Evolutionary conservation across 2,113 vertebrate genomes (phyloP).

Genomic region (Chlorodrepanis virens): DNA sequence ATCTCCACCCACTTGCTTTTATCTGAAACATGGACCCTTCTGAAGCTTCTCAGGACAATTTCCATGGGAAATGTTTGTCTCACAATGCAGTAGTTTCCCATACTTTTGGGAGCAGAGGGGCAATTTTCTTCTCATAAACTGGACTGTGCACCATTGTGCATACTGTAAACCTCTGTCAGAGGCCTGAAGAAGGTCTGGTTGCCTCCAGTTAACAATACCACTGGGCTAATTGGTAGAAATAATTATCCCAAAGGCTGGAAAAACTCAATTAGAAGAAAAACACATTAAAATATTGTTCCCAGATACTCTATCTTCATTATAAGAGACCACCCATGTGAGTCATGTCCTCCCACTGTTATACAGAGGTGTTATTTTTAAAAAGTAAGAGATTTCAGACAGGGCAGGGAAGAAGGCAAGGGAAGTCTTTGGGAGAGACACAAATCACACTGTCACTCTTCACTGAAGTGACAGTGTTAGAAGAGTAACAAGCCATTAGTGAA

Average conservation of each 20-base stretch:
- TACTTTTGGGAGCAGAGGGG: slow-evolving; percentile 37
- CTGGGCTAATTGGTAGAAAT: slow-evolving; percentile 65
- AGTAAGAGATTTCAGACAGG: background rate
- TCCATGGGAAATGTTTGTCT: slow-evolving; percentile 47
- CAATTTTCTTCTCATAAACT: slow-evolving; percentile 56
- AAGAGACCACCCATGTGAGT: slow-evolving; percentile 52
- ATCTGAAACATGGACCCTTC: background rate
- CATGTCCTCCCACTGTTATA: background rate
- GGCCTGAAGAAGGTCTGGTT: slow-evolving; percentile 32
- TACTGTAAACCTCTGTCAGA: slow-evolving; percentile 60
- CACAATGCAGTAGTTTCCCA: slow-evolving; percentile 1
- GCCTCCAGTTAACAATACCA: slow-evolving; percentile 54
- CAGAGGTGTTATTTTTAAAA: slow-evolving; percentile 39
- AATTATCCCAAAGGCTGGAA: slow-evolving; percentile 59
- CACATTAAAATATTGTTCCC: slow-evolving; percentile 56
- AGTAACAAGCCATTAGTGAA: slow-evolving; percentile 48
- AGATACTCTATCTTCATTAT: slow-evolving; percentile 61
- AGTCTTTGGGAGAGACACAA: slow-evolving; percentile 16
- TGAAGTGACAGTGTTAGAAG: slow-evolving; percentile 11
- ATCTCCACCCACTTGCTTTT: background rate
- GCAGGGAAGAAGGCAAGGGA: background rate
- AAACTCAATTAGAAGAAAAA: slow-evolving; percentile 63
- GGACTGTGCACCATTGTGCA: slow-evolving; percentile 42
- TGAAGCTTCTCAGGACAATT: slow-evolving; percentile 18
- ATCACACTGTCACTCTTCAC: slow-evolving; percentile 13